Evolutionary conservation across 1,140 invertebrate species (phyloP), one percentile per base, ranked within the genome.

Genomic region (Aphidius ervi): DNA sequence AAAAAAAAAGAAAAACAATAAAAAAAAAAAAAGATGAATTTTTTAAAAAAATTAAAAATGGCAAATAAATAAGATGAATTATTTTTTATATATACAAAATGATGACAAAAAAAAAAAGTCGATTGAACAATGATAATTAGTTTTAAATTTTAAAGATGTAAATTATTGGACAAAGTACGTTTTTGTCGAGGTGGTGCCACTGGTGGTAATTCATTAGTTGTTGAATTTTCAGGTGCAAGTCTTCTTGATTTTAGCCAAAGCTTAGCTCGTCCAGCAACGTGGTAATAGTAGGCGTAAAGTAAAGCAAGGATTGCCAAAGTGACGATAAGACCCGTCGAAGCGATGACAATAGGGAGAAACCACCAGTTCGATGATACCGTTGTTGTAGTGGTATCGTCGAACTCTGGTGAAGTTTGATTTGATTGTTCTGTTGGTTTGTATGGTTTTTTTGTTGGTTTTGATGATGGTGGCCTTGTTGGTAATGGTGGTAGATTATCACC

Each of bases 111-210:
- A 49, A 55, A 23, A 42, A 16, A 46, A 54, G 7, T 40, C 59
- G 49, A 48, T 62, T 31, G 69, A 70, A 68, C 8, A 43, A 16
- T 42, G n/a, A 45, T 31, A n/a, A 20, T 45, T 16, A 41, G 9
- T 60, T 58, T 45, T 37, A 39, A 50, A 56, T 75, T 10, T 46
- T 77, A 72, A 63, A 76, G 43, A 54, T 71, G 72, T 10, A 65
- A 64, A 55, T 61, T 71, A n/a, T 54, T 54, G 48, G 63, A 43
- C 6, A 70, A 63, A 7, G 74, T 75, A 69, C 76, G 76, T 70
- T 80, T 83, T 16, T 73, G 74, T 63, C 81, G 71, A 10, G 81
- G 82, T 10, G 82, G 81, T 47, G 78, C 79, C 40, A 83, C 66
- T 23, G 82, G 82, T 40, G 73, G 70, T n/a, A 61, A 59, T 57